Evolutionary conservation across 2,113 vertebrate species (phyloP).

Genomic region (Eulemur rufifrons): DNA sequence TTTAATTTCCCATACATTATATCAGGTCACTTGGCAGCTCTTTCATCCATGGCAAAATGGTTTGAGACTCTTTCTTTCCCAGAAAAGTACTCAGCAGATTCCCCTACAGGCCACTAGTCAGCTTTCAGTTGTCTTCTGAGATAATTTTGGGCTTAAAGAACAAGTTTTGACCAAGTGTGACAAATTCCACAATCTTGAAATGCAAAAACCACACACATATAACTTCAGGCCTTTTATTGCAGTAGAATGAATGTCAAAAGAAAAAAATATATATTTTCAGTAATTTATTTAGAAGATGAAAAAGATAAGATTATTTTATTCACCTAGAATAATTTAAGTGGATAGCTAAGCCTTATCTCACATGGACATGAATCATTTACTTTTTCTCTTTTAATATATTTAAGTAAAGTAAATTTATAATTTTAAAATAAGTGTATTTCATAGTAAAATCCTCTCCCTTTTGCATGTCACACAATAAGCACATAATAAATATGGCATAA

Average conservation of each 20-base stretch:
- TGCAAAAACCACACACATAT: background rate
- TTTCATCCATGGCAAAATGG: background rate
- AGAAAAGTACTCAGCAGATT: background rate
- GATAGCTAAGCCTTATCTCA: conserved; percentile 62
- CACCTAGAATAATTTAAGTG: conserved; percentile 73
- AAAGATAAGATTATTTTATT: conserved; percentile 74
- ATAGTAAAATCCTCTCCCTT: conserved; percentile 59
- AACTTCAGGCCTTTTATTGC: background rate
- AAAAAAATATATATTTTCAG: conserved; percentile 69
- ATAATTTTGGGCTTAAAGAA: background rate
- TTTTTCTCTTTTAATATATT: conserved; percentile 76
- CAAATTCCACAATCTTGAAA: background rate
- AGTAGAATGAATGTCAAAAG: conserved; percentile 20
- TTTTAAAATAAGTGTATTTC: conserved; percentile 72
- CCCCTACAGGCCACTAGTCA: background rate
- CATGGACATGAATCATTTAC: conserved; percentile 70
- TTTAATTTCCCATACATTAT: background rate
- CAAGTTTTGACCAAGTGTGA: background rate
- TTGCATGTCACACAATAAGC: conserved; percentile 77
- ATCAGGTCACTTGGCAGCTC: background rate
- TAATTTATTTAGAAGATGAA: conserved; percentile 73
- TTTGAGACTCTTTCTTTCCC: background rate
- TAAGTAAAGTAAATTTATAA: conserved; percentile 65
- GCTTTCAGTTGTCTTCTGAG: background rate
- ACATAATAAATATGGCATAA: background rate